phyloP scores from a whole-genome alignment of 2,888 invertebrate genomes.

The Hirtodrosophila histrioides region DNA sequence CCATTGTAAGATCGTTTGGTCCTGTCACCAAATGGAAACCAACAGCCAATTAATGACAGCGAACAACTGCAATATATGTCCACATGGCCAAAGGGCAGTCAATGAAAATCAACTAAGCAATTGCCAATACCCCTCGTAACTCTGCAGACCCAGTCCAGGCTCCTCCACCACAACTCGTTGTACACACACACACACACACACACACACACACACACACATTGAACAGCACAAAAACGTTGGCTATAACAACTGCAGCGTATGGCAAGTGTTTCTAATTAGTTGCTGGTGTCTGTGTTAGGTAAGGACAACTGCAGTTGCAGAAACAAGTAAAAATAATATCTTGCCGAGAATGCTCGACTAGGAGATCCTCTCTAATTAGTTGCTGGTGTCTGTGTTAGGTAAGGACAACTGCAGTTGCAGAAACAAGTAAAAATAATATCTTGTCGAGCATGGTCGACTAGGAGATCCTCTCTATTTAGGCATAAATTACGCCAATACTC shows the following conservation, averaged over 20 bases:
- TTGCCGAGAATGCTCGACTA: no score
- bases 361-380: constrained; percentile 1
- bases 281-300: constrained; percentile 58
- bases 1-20: constrained; percentile 44
- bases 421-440: constrained; percentile 26
- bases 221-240: constrained; percentile 17
- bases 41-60: constrained; percentile 75
- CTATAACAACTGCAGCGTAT: constrained; percentile 32
- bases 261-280: constrained; percentile 73
- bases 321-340: constrained; percentile 26
- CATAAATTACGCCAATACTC: no score
- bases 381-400: constrained; percentile 58
- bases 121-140: constrained; percentile 55
- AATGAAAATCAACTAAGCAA: constrained; percentile 78
- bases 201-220: not conserved
- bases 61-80: constrained; percentile 68
- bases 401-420: constrained; percentile 51
- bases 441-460: no score
- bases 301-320: constrained; percentile 51
- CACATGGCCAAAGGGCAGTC: constrained; percentile 68
- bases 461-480: no score
- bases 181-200: constrained; percentile 4
- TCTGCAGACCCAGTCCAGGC: constrained; percentile 3
- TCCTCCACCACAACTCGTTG: constrained; percentile 4
- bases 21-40: constrained; percentile 49